Evolutionary conservation across 1,140 invertebrate species (phyloP).

Genomic region (Globodera rostochiensis): DNA sequence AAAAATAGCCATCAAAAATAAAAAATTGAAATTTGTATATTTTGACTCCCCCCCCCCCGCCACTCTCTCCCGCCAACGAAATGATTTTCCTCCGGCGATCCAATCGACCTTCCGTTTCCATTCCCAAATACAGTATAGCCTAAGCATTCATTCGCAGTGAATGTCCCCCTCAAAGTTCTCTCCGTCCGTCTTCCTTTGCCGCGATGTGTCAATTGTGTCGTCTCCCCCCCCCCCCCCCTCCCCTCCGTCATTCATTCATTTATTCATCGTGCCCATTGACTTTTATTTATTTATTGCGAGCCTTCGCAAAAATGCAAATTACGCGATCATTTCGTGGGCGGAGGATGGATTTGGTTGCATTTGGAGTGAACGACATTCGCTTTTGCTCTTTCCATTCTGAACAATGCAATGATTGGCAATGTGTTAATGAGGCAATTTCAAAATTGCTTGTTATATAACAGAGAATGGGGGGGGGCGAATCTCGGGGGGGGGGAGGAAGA

Average conservation of each 20-base stretch:
- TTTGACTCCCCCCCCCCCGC: too few relatives aligned
- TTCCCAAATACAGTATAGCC: background rate
- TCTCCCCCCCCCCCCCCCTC: too few relatives aligned
- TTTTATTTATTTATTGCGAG: conserved; percentile 1
- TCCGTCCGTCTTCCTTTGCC: background rate
- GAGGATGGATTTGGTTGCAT: too few relatives aligned
- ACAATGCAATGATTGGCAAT: background rate
- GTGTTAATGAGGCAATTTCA: background rate
- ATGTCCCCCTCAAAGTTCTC: background rate
- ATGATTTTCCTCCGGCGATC: background rate
- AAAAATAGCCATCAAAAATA: background rate
- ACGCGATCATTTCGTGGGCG: background rate
- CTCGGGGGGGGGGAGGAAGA: too few relatives aligned
- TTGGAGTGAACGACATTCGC: too few relatives aligned
- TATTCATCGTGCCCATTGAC: background rate
- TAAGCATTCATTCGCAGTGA: background rate
- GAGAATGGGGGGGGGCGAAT: background rate
- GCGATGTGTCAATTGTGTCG: background rate
- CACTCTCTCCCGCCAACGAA: too few relatives aligned
- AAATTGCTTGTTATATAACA: background rate
- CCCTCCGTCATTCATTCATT: background rate
- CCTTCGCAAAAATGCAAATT: background rate
- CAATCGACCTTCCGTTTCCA: background rate
- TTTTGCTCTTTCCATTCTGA: background rate
- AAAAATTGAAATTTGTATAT: too few relatives aligned